These are phyloP conservation scores for Mesopsocus fuscifrons DNA, from an alignment of 2,888 invertebrate species.

Conservation along the genomic window DNA sequence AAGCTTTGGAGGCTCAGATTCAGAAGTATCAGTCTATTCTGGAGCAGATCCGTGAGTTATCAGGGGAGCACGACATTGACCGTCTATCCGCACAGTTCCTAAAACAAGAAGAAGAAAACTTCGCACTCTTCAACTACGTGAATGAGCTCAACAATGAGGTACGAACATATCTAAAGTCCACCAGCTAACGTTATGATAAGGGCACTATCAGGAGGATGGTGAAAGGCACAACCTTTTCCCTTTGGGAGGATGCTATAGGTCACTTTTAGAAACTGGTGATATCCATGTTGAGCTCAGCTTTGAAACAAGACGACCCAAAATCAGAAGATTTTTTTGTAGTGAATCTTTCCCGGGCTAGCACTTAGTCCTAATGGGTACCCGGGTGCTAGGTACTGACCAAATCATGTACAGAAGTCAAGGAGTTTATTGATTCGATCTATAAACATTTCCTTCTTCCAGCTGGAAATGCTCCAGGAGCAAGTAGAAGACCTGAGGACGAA, in stretches of 20 bases:
- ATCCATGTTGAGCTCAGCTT: too few species aligned
- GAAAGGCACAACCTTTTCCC: too few species aligned
- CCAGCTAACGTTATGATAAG: too few species aligned
- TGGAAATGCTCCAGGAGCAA: slow-evolving; percentile 50
- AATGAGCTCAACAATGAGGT: slow-evolving; percentile 68
- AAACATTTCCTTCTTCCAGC: slow-evolving; percentile 18
- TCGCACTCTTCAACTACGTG: slow-evolving; percentile 77
- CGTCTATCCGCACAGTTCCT: slow-evolving; percentile 52
- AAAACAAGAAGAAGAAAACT: slow-evolving; percentile 79
- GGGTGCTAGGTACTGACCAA: too few species aligned
- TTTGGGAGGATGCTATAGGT: too few species aligned
- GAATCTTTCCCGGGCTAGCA: too few species aligned
- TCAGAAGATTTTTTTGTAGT: background rate
- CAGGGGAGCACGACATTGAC: slow-evolving; percentile 43
- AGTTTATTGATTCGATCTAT: too few species aligned
- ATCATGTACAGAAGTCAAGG: too few species aligned
- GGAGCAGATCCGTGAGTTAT: slow-evolving; percentile 45
- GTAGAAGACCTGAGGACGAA: slow-evolving; percentile 39
- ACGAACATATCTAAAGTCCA: slow-evolving; percentile 10
- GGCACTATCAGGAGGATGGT: too few species aligned
- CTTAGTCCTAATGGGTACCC: too few species aligned
- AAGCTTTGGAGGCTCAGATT: slow-evolving; percentile 48
- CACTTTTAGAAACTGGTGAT: too few species aligned
- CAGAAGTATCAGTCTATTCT: slow-evolving; percentile 56
- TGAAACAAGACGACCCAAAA: too few species aligned